Evolutionary conservation across 92 coral and sea anemone genomes (phyloP).

Genomic region (Actinostola sp.): DNA sequence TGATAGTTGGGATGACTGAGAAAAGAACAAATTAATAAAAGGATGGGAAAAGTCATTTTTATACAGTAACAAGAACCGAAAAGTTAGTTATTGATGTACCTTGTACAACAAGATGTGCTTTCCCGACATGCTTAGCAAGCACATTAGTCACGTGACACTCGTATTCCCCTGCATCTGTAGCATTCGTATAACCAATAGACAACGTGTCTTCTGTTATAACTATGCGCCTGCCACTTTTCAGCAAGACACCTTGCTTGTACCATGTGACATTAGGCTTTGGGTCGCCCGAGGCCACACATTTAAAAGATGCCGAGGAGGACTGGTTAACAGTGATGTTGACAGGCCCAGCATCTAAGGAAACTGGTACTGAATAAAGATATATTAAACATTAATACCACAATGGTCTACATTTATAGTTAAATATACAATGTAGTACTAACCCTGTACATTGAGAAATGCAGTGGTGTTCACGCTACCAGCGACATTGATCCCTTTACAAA

Average conservation of each 20-base stretch:
- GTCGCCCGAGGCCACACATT: constrained; percentile 88
- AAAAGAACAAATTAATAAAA: constrained; percentile 1
- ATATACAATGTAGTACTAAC: constrained; percentile 38
- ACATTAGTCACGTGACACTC: constrained; percentile 86
- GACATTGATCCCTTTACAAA: constrained; percentile 69
- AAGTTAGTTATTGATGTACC: constrained; percentile 48
- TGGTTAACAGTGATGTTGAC: constrained; percentile 89
- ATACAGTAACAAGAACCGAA: too few relatives aligned
- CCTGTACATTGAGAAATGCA: constrained; percentile 74
- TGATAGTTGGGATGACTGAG: constrained; percentile 77
- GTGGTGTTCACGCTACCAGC: constrained; percentile 72
- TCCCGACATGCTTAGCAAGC: constrained; percentile 65
- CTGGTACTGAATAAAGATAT: constrained; percentile 70
- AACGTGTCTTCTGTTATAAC: constrained; percentile 65
- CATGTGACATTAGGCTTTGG: constrained; percentile 88
- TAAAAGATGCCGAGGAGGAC: constrained; percentile 81
- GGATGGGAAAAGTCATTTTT: not conserved
- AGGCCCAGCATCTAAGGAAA: constrained; percentile 65
- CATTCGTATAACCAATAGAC: constrained; percentile 47
- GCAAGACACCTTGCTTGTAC: constrained; percentile 60
- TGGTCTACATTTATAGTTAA: not conserved
- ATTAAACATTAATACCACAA: not conserved
- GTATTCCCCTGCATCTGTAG: constrained; percentile 81
- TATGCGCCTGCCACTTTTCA: constrained; percentile 67
- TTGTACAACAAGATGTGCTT: constrained; percentile 84